A percentile compares a stretch with the other conserved stretches of the same genome.
Evolutionary conservation across 2,888 invertebrate species (phyloP).

Genomic region (Acleris sparsana): DNA sequence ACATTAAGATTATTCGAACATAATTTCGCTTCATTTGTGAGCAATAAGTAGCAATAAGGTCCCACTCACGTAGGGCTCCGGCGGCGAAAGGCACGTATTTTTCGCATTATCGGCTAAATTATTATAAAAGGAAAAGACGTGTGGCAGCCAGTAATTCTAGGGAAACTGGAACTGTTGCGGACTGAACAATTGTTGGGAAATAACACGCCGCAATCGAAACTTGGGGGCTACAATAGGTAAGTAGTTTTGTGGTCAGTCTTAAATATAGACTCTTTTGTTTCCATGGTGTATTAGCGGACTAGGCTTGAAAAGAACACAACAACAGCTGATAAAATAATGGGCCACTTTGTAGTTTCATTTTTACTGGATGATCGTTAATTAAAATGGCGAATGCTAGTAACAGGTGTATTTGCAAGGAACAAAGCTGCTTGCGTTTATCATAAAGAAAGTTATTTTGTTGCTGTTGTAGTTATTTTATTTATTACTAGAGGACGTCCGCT

Average conservation of each 20-base stretch:
- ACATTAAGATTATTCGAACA: slow-evolving; percentile 55
- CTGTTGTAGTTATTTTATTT: too few relatives aligned
- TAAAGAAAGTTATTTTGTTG: too few relatives aligned
- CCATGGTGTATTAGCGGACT: too few relatives aligned
- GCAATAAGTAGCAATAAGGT: slow-evolving; percentile 72
- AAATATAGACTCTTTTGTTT: too few relatives aligned
- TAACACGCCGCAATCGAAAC: slow-evolving; percentile 53
- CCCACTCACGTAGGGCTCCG: slow-evolving; percentile 70
- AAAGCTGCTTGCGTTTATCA: too few relatives aligned
- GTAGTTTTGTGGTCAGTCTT: neutral
- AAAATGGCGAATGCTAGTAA: too few relatives aligned
- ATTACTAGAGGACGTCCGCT: too few relatives aligned
- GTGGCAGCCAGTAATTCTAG: slow-evolving; percentile 62
- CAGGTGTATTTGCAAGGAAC: too few relatives aligned
- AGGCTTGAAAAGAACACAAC: too few relatives aligned
- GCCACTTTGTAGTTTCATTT: too few relatives aligned
- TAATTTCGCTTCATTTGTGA: slow-evolving; percentile 72
- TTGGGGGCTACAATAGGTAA: slow-evolving; percentile 30
- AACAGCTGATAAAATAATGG: too few relatives aligned
- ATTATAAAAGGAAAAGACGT: slow-evolving; percentile 78
- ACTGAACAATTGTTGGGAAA: slow-evolving; percentile 57
- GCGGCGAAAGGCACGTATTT: slow-evolving; percentile 76
- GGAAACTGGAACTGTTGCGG: slow-evolving; percentile 53
- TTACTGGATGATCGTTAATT: too few relatives aligned
- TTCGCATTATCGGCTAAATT: slow-evolving; percentile 81